Evolutionary conservation across 2,113 vertebrate species (phyloP), one percentile per base, ranked within the genome.

Genomic region (Sialia sialis): DNA sequence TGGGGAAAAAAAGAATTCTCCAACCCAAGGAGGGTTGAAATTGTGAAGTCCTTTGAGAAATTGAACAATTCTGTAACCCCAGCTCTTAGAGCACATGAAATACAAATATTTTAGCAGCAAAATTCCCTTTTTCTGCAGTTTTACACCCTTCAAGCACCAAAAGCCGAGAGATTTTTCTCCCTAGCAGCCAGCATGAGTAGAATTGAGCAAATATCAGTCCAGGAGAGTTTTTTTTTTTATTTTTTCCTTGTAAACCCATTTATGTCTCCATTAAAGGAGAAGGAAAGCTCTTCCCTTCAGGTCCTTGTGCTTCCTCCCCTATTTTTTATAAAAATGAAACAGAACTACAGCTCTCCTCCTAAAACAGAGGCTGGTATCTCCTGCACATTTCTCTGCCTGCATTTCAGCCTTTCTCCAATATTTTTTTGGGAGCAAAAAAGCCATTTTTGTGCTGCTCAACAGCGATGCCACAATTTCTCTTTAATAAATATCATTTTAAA

Each of bases 271-370:
- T 44, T 30, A 67, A 26, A 66, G 41, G 25, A 23, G 38, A 8
- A 54, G 59, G 72, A 18, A 83, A 60, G 5, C 0, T 1, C 5
- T 83, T 59, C 51, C 51, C 6, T 39, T 7, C 4, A 64, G 38
- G 4, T 4, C 36, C 36, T 14, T 2, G 19, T 6, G 6, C 66
- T 2, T 18, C 30, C 32, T 49, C 12, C 23, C 44, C 43, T 41
- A 16, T 41, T 41, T 41, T 41, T 41, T 41, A 41, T 44, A 46
- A 46, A 23, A 39, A 32, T 5, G 3, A 43, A 22, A 0, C 4
- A 4, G 7, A 38, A 0, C 7, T 11, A 8, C 22, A 14, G 3
- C 7, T 26, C 19, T 43, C 10, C 6, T 11, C 58, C 22, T 0
- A 22, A 64, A 8, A 1, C 3, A 7, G 27, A 41, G 29, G 4